Evolutionary conservation across 2,888 invertebrate genomes (phyloP), one percentile per base, ranked within the genome.

Genomic region (Gasteruption jaculator): DNA sequence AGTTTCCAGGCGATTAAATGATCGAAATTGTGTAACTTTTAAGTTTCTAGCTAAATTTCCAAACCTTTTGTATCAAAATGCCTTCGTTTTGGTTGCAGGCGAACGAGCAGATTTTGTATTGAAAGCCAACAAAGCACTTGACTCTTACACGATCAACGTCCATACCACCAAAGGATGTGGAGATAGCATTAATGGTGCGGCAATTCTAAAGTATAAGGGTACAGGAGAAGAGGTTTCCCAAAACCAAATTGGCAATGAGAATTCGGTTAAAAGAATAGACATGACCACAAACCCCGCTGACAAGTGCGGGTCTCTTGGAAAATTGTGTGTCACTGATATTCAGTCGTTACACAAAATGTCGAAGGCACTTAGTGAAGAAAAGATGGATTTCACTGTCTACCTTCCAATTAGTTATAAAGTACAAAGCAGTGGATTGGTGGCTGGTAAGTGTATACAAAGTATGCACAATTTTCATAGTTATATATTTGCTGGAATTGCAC

Each of bases 71-170:
- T n/a, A n/a, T n/a, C n/a, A n/a, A n/a, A n/a, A n/a, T n/a, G n/a
- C n/a, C 4, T 11, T 37, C 14, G 10, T 19, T 35, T 26, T 36
- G 21, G 18, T 41, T 21, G 11, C 66, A 61, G 89, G 88, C 3
- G 89, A 90, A 66, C 75, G 88, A 37, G 79, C 81, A 7, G 89
- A 89, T 68, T 83, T 89, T 54, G 75, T 89, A 38, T 54, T 90
- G 40, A 76, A 78, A 39, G 80, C 86, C 8, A 77, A 77, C 54
- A 77, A 75, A 58, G 66, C 68, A 18, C 62, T 73, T 1, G 76
- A 75, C 11, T 73, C 74, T 3, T 86, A 86, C 59, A 78, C 78
- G 73, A 75, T 88, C 41, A 76, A 73, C 54, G 78, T 79, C 12
- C 56, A 68, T 30, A 76, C 76, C 1, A 74, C 76, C 14, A 73